Evolutionary conservation across 2,888 invertebrate genomes (phyloP), one percentile per base, ranked within the genome.

Genomic region (Eupithecia exiguata): DNA sequence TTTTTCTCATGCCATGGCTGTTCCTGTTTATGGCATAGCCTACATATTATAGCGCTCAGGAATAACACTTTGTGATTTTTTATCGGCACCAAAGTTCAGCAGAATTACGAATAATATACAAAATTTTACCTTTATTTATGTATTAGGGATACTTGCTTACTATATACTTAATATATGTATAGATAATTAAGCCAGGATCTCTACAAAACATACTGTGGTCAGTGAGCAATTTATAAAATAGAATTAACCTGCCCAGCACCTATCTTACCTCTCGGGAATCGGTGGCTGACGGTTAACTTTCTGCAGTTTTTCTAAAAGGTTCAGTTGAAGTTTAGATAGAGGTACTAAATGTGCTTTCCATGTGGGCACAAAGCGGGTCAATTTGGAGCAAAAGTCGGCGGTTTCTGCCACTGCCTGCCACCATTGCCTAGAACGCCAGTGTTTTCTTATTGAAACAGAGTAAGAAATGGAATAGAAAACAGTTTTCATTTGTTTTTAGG

Each of bases 401-500:
- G 49, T 10, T 3, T 21, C 53, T 53, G 58, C 58, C 58, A 58
- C 58, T 25, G 21, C n/a, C 58, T 25, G 21, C n/a, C 53, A 21
- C 9, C 21, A 58, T 25, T 21, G 21, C 21, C 53, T 21, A 21
- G 12, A 53, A 58, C 10, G n/a, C 53, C 9, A 49, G 49, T 53
- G 53, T 21, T 53, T 53, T 53, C 21, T 53, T 53, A 53, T 53
- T 53, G 10, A 10, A 53, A 10, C 10, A 46, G 9, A 53, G 3
- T 21, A 58, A 25, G 25, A 5, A 53, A 53, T 53, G 21, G 58
- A 58, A 25, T 58, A 25, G 25, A 58, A 14, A 58, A 5, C 14
- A 25, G 25, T 58, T 53, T 21, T 58, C 12, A 58, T 58, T 58
- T 58, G 25, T 58, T 58, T 58, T 58, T 58, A 58, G 58, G 58